Base-by-base conservation (phyloP, 2,113 vertebrate genomes). In the Glaucidium brasilianum region DNA sequence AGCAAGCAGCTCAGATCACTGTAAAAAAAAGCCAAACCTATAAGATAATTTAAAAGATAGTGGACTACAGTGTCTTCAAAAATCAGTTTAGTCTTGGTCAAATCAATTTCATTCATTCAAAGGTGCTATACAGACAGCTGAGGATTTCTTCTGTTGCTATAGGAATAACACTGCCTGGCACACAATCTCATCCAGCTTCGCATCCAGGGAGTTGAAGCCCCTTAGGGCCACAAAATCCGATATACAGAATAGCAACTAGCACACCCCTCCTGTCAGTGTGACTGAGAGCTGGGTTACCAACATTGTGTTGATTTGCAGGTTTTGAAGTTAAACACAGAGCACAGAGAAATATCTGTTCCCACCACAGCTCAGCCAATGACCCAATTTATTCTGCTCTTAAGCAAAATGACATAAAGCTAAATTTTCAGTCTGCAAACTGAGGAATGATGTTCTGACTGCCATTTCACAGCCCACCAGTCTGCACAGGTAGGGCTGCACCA, bases 171-270 rank as follows among this genome's bases (percentile, higher is more conserved):
- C 1, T 41, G 32, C 30, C 27, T 41, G 15, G 39, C 71, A 67
- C 52, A 71, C n/a, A 74, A 29, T 76, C 75, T 53, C 45, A 20
- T 7, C 11, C 39, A 55, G 45, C 60, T 87, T 39, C 1, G 0
- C 17, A 86, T 2, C 8, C 25, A 37, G 17, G 15, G 19, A 80
- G 50, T 25, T 32, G 27, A 75, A 74, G 49, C 16, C 45, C 25
- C 35, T 6, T 4, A 14, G 7, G 12, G 37, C 58, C 2, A 1
- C 68, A 80, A 85, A 80, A 67, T 17, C 20, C 1, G 0, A 14
- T 16, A 43, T 56, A 20, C 14, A 62, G 39, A 37, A 50, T 5
- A 74, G 60, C 1, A 0, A 62, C 18, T n/a, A 32, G 8, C 68
- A 45, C 29, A 26, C 17, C 34, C 11, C 69, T 63, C 43, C 15